These are phyloP conservation scores for Cranoglanis bouderius DNA, from an alignment of 2,113 vertebrate species.

Conservation along the genomic window DNA sequence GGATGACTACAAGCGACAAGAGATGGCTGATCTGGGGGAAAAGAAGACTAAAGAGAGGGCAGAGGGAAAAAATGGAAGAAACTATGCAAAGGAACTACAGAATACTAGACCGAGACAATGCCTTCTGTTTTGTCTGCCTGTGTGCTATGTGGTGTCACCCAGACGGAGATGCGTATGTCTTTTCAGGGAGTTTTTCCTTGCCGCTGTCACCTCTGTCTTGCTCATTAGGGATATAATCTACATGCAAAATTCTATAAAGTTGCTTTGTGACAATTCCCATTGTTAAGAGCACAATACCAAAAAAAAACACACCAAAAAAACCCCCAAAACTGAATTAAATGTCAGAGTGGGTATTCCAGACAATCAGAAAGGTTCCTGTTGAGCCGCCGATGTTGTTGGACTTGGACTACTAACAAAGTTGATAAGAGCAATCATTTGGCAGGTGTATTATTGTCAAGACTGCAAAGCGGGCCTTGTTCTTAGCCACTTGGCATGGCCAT, in stretches of 20 bases:
- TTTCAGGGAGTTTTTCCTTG: not conserved
- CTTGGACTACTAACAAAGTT: not conserved
- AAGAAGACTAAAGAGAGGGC: constrained; percentile 49
- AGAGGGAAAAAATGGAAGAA: constrained; percentile 5
- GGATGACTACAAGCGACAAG: constrained; percentile 11
- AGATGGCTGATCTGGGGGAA: constrained; percentile 23
- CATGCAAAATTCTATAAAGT: not conserved
- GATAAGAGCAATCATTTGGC: not conserved
- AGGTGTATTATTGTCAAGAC: not conserved
- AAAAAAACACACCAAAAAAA: not conserved
- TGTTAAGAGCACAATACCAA: not conserved
- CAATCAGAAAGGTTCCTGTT: not conserved
- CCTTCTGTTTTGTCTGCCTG: not conserved
- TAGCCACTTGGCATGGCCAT: not conserved
- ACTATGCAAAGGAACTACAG: constrained; percentile 5
- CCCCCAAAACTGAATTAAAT: not conserved
- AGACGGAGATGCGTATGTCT: not conserved
- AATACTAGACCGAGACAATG: not conserved
- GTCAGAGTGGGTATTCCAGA: not conserved
- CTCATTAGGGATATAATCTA: not conserved
- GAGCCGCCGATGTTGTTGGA: not conserved
- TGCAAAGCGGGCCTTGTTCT: not conserved
- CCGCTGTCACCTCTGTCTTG: not conserved
- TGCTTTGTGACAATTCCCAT: not conserved
- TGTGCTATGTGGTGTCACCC: not conserved